Evolutionary conservation across 92 coral and sea anemone species (phyloP).

Genomic region (Heliopora coerulea): DNA sequence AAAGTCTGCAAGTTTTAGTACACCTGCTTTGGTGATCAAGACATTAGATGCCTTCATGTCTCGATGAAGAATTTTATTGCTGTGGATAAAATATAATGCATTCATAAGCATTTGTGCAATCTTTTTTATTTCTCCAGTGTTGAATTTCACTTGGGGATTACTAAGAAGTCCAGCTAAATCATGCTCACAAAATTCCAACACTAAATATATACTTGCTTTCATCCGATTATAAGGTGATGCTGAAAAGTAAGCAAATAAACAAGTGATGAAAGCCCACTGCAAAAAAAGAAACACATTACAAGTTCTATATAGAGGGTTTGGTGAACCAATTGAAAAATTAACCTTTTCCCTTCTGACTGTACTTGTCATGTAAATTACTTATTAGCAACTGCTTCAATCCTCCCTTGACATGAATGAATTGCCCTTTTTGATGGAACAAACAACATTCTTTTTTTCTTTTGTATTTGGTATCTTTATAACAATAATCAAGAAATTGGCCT

Average conservation of each 20-base stretch:
- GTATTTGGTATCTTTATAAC: too few species aligned
- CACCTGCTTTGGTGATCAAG: conserved; percentile 94
- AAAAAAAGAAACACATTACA: too few species aligned
- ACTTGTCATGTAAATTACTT: too few species aligned
- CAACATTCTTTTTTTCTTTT: too few species aligned
- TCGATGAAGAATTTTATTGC: conserved; percentile 95
- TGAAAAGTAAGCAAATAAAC: conserved; percentile 31
- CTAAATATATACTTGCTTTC: conserved; percentile 97
- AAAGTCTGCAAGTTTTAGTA: conserved; percentile 93
- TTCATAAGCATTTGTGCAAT: conserved; percentile 90
- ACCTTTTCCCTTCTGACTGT: too few species aligned
- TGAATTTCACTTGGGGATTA: conserved; percentile 88
- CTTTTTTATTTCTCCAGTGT: conserved; percentile 87
- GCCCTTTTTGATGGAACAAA: too few species aligned
- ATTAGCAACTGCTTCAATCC: too few species aligned
- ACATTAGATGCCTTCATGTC: conserved; percentile 99
- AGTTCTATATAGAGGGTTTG: too few species aligned
- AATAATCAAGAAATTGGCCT: too few species aligned
- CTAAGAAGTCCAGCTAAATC: conserved; percentile 97
- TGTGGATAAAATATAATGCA: conserved; percentile 98
- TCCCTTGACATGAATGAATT: too few species aligned
- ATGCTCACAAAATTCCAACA: conserved; percentile 98
- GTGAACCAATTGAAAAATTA: too few species aligned
- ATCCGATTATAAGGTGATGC: conserved; percentile 96
- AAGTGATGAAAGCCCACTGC: too few species aligned